These are phyloP conservation scores for Deilephila porcellus DNA, from an alignment of 2,888 invertebrate species.

Conservation along the genomic window DNA sequence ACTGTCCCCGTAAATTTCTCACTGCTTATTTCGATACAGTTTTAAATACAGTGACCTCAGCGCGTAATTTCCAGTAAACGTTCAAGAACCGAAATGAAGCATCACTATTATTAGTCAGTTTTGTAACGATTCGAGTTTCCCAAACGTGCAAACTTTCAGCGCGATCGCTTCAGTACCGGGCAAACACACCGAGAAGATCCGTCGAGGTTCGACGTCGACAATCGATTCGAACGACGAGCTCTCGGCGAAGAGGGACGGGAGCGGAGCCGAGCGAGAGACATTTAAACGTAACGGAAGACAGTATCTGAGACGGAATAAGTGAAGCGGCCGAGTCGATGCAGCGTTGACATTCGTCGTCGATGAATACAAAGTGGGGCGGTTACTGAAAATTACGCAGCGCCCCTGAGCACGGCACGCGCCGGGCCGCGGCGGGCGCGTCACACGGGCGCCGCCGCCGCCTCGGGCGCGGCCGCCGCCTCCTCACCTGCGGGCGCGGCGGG, in stretches of 20 bases:
- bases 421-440: conserved; percentile 29
- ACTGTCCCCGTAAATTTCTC: conserved; percentile 32
- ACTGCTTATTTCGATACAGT: conserved; percentile 33
- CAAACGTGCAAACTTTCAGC: neutral
- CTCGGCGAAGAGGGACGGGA: neutral
- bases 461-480: conserved; percentile 44
- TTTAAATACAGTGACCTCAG: conserved; percentile 34
- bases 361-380: neutral
- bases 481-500: conserved; percentile 39
- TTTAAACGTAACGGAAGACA: conserved; percentile 6
- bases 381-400: conserved; percentile 21
- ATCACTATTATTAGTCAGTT: neutral
- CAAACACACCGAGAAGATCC: neutral
- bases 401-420: conserved; percentile 40
- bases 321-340: neutral
- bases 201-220: neutral
- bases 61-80: conserved; percentile 34
- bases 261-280: neutral
- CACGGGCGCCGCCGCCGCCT: conserved; percentile 32
- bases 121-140: neutral
- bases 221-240: neutral
- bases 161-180: neutral
- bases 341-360: neutral
- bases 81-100: too few species aligned
- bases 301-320: neutral